phyloP scores from a whole-genome alignment of 2,113 vertebrate species.

The Scytalopus superciliaris region DNA sequence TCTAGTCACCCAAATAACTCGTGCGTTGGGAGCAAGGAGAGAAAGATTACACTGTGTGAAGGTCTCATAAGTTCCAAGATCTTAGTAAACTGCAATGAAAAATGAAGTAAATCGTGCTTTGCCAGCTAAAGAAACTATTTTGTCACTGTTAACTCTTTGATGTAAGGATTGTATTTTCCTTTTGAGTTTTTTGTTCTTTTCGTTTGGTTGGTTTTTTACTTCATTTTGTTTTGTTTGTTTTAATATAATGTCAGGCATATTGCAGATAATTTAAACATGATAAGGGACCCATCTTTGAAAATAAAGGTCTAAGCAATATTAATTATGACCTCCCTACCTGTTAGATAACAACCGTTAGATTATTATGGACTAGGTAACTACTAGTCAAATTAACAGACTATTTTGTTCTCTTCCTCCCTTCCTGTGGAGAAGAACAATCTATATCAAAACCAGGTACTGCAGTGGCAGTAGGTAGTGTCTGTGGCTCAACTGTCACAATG shows the following conservation, averaged over 20 bases:
- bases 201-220: background rate
- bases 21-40: background rate
- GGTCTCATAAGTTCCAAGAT: background rate
- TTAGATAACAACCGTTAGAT: background rate
- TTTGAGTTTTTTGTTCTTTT: background rate
- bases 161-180: background rate
- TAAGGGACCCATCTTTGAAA: background rate
- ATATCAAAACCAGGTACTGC: background rate
- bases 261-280: background rate
- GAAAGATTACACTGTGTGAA: background rate
- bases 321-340: fast-evolving
- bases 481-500: background rate
- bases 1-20: background rate
- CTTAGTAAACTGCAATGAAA: background rate
- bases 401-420: background rate
- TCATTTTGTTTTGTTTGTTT: background rate
- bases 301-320: background rate
- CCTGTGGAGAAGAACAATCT: background rate
- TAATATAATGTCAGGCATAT: background rate
- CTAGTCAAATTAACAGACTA: background rate
- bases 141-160: background rate
- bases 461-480: background rate
- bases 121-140: background rate
- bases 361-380: background rate
- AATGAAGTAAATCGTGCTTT: background rate